A percentile compares a stretch with the other conserved stretches of the same genome.
Evolutionary conservation across 2,797 vertebrate species (phyloP).

Genomic region (Acanthis flammea): DNA sequence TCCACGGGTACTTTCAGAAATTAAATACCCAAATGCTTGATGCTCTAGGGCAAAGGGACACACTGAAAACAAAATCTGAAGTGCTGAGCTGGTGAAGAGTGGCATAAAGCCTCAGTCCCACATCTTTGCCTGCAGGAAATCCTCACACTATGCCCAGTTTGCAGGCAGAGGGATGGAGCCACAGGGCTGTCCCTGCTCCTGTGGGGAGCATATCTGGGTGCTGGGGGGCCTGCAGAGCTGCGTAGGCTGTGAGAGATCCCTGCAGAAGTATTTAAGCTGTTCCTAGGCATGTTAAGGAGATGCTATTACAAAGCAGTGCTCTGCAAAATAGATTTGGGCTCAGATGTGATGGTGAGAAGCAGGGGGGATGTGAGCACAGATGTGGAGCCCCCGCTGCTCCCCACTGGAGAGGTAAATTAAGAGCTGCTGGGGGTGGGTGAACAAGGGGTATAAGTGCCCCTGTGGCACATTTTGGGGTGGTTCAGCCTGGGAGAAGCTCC

Average conservation of each 20-base stretch:
- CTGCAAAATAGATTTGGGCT: conserved; percentile 65
- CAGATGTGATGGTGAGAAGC: neutral
- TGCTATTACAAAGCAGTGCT: neutral
- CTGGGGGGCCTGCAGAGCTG: accelerated
- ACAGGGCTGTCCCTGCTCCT: neutral
- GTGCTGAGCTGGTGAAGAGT: neutral
- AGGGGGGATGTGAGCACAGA: neutral
- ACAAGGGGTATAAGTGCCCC: neutral
- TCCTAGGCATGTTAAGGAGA: neutral
- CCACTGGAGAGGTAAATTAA: accelerated
- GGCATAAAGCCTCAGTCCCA: neutral
- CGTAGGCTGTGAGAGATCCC: neutral
- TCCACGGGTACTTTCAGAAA: neutral
- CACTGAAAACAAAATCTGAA: neutral
- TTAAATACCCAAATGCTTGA: neutral
- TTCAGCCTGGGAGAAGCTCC: neutral
- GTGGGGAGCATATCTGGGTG: neutral
- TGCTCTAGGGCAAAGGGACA: neutral
- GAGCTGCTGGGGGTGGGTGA: neutral
- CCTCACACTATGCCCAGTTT: neutral
- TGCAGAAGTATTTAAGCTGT: conserved; percentile 46
- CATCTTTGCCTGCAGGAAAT: neutral
- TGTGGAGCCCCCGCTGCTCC: neutral
- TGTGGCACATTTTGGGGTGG: accelerated
- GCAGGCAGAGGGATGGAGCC: neutral